These are phyloP conservation scores for Calliscelio sp. DNA, from an alignment of 2,888 invertebrate genomes.

Conservation along the genomic window DNA sequence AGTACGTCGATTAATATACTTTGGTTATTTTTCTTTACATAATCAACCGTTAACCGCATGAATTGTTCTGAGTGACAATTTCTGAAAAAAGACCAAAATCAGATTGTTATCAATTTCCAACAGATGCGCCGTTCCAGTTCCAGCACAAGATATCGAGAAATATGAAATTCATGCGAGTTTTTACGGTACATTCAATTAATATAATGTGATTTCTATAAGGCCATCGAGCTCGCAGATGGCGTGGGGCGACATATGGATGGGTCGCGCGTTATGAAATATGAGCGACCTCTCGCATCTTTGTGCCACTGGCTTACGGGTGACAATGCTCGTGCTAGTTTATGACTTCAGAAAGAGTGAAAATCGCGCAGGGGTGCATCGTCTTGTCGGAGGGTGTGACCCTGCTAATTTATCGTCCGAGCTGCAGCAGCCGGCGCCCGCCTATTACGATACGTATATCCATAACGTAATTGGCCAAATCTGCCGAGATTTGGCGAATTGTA, in stretches of 20 bases:
- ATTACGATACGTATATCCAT: slow-evolving; percentile 54
- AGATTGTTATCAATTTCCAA: slow-evolving; percentile 38
- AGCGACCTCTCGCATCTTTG: slow-evolving; percentile 65
- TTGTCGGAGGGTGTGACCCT: slow-evolving; percentile 75
- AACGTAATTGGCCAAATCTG: slow-evolving; percentile 68
- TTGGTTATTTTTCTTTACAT: too few relatives aligned
- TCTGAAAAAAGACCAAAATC: not conserved
- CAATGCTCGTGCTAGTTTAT: slow-evolving; percentile 66
- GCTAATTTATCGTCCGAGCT: slow-evolving; percentile 76
- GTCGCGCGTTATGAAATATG: slow-evolving; percentile 71
- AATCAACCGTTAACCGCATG: slow-evolving; percentile 4
- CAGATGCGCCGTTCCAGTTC: slow-evolving; percentile 55
- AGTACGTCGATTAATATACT: slow-evolving; percentile 8
- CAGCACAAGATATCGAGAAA: slow-evolving; percentile 41
- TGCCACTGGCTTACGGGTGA: slow-evolving; percentile 68
- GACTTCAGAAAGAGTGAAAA: slow-evolving; percentile 77
- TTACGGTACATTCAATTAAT: slow-evolving; percentile 78
- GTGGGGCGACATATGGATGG: slow-evolving; percentile 78
- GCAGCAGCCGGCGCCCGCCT: slow-evolving; percentile 36
- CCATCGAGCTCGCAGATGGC: slow-evolving; percentile 76
- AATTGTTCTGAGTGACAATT: slow-evolving; percentile 20
- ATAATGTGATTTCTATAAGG: slow-evolving; percentile 78
- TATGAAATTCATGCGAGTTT: slow-evolving; percentile 73
- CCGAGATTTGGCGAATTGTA: slow-evolving; percentile 65
- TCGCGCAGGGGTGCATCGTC: slow-evolving; percentile 74